phyloP scores from a whole-genome alignment of 1,140 invertebrate genomes.

The Leptinotarsa texana region DNA sequence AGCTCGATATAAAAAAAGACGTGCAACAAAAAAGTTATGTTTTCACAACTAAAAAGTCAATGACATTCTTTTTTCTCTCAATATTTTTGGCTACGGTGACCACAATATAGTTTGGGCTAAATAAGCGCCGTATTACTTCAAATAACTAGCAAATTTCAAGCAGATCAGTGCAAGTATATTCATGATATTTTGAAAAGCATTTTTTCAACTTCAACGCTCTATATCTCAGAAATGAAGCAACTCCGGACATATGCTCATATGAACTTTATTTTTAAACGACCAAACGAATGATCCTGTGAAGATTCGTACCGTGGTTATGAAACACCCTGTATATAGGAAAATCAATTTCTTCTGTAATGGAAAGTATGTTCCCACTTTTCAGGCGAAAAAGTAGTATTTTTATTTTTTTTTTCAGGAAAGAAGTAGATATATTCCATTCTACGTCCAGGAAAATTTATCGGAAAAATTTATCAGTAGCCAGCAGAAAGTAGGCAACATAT shows the following conservation, averaged over 20 bases:
- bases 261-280: background rate
- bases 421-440: too few species aligned
- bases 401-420: rapidly evolving
- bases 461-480: too few species aligned
- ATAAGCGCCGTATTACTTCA: background rate
- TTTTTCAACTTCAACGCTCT: background rate
- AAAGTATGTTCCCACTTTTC: too few species aligned
- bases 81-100: background rate
- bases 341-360: too few species aligned
- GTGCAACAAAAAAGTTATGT: background rate
- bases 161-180: background rate
- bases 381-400: too few species aligned
- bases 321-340: too few species aligned
- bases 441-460: too few species aligned
- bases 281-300: background rate
- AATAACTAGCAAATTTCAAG: background rate
- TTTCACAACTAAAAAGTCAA: background rate
- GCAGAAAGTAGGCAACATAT: too few species aligned
- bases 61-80: background rate
- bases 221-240: background rate
- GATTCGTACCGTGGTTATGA: too few species aligned
- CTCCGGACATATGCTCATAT: too few species aligned
- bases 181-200: background rate
- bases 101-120: too few species aligned
- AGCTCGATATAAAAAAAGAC: background rate